Percentiles rank a stretch among this genome's conserved stretches.
Conservation (phyloP, 2,113 vertebrate genomes). For the Eulemur macaco region DNA sequence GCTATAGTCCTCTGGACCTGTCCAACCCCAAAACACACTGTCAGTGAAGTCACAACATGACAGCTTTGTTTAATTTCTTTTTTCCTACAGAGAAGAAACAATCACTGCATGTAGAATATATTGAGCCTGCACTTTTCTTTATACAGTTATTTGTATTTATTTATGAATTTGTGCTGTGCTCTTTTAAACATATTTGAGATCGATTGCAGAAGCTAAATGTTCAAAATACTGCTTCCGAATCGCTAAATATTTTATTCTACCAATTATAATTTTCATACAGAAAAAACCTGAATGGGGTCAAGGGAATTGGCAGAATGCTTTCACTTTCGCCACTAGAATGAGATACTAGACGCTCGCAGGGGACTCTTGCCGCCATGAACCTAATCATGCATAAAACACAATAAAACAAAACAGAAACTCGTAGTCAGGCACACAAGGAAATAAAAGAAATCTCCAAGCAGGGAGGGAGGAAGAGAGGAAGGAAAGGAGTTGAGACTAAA, state of each 20-base stretch:
- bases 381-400: background rate
- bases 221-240: background rate
- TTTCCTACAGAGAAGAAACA: background rate
- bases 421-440: background rate
- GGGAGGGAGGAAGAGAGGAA: background rate
- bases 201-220: background rate
- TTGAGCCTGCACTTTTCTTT: background rate
- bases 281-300: background rate
- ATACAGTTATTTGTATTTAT: background rate
- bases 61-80: background rate
- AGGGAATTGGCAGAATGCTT: background rate
- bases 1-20: conserved; percentile 98
- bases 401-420: background rate
- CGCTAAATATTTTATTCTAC: background rate
- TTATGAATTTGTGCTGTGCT: background rate
- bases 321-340: background rate
- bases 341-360: background rate
- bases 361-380: background rate
- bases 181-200: background rate
- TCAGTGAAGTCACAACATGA: background rate
- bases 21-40: conserved; percentile 39
- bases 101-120: conserved; percentile 7
- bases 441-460: background rate
- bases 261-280: background rate
- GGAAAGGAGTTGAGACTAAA: background rate